These are phyloP conservation scores for Megatriorchis doriae DNA, from an alignment of 2,113 vertebrate species.

Conservation along the genomic window DNA sequence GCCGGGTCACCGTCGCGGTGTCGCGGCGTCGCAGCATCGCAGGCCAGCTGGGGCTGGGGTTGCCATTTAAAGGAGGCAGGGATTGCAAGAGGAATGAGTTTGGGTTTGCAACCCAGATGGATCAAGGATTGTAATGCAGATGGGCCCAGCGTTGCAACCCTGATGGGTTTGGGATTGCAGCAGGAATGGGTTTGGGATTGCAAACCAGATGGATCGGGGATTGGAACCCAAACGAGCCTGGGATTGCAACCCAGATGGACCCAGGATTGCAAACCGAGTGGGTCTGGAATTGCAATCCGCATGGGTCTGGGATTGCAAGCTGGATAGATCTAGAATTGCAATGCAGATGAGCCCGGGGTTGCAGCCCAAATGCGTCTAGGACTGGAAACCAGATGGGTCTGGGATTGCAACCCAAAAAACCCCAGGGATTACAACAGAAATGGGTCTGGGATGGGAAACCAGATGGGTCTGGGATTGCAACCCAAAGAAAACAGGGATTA, in stretches of 20 bases:
- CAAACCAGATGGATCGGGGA: too few relatives aligned
- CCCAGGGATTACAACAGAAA: background rate
- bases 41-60: background rate
- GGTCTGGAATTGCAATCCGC: background rate
- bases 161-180: background rate
- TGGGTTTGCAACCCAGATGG: background rate
- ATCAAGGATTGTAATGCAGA: fast-evolving
- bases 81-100: background rate
- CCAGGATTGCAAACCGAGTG: too few relatives aligned
- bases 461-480: background rate
- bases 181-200: background rate
- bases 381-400: background rate
- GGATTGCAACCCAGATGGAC: background rate
- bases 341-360: background rate
- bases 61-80: background rate
- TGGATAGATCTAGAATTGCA: too few relatives aligned
- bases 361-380: fast-evolving
- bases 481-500: too few relatives aligned
- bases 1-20: background rate
- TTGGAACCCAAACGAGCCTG: too few relatives aligned
- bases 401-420: background rate
- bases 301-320: too few relatives aligned
- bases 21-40: background rate
- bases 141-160: too few relatives aligned
- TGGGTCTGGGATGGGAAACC: too few relatives aligned